Evolutionary conservation across 2,888 invertebrate genomes (phyloP).

Genomic region (Aquatica leii): DNA sequence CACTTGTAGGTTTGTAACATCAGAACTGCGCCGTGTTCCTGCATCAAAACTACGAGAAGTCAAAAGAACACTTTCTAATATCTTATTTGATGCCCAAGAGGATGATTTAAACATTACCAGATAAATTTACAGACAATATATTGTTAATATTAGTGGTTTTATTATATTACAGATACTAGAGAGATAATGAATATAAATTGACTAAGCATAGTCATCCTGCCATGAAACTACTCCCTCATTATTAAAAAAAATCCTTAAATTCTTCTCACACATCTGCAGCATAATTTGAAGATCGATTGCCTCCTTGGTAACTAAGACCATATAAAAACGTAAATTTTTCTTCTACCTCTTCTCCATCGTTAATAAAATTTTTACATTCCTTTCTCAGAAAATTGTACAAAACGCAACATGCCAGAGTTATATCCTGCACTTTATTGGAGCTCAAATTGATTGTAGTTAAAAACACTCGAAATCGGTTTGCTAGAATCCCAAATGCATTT

Average conservation of each 20-base stretch:
- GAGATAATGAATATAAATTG: no score
- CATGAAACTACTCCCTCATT: neutral
- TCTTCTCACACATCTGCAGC: neutral
- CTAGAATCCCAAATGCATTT: neutral
- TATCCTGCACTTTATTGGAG: neutral
- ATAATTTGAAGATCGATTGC: neutral
- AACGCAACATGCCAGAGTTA: neutral
- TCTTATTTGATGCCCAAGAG: no score
- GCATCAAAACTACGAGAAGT: no score
- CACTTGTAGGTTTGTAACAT: no score
- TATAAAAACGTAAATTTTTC: neutral
- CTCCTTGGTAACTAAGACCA: neutral
- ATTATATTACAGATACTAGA: no score
- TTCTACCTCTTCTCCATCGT: conserved; percentile 11
- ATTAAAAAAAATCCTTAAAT: neutral
- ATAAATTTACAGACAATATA: no score
- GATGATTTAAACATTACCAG: no score
- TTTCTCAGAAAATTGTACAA: neutral
- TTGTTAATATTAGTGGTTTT: no score
- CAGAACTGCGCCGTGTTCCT: no score
- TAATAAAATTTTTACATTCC: neutral
- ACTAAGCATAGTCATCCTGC: no score
- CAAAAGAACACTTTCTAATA: no score
- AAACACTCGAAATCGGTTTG: neutral
- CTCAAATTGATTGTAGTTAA: neutral